Evolutionary conservation across 2,797 vertebrate species (phyloP).

Genomic region (Lateolabrax maculatus): DNA sequence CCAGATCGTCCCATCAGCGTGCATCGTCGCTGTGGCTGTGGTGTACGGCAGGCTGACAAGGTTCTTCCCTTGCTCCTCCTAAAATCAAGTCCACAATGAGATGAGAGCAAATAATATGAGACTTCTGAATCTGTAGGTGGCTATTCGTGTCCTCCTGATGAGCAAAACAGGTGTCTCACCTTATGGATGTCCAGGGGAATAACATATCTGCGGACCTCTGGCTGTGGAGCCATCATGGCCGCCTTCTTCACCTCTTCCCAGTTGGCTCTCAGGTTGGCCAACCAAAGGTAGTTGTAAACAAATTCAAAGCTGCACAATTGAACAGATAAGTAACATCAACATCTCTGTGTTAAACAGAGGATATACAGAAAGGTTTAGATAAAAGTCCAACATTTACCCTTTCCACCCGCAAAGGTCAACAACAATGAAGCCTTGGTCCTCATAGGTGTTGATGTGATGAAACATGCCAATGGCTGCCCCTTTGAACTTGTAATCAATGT

Average conservation of each 20-base stretch:
- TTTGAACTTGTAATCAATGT: conserved; percentile 93
- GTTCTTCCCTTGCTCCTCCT: conserved; percentile 95
- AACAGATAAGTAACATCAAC: not conserved
- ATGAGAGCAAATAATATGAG: not conserved
- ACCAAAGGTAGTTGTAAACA: conserved; percentile 97
- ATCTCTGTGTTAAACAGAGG: not conserved
- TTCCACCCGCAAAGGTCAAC: conserved; percentile 98
- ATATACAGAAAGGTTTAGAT: not conserved
- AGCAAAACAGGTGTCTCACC: conserved; percentile 74
- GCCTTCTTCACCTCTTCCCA: conserved; percentile 98
- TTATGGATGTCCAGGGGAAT: conserved; percentile 92
- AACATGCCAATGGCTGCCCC: conserved; percentile 96
- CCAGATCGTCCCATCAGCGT: conserved; percentile 94
- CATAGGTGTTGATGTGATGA: conserved; percentile 97
- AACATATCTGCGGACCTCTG: conserved; percentile 95
- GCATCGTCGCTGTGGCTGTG: conserved; percentile 92
- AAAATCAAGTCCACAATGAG: not conserved
- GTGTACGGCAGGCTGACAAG: conserved; percentile 93
- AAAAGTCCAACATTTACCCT: conserved; percentile 83
- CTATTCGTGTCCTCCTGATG: not conserved
- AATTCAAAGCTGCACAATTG: conserved; percentile 92
- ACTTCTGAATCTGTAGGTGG: not conserved
- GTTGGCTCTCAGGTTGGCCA: conserved; percentile 95
- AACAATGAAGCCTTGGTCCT: conserved; percentile 94
- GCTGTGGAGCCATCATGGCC: conserved; percentile 95